phyloP scores from a whole-genome alignment of 37 sponge, comb jelly and placozoan genomes.

The Crambe crambe region DNA sequence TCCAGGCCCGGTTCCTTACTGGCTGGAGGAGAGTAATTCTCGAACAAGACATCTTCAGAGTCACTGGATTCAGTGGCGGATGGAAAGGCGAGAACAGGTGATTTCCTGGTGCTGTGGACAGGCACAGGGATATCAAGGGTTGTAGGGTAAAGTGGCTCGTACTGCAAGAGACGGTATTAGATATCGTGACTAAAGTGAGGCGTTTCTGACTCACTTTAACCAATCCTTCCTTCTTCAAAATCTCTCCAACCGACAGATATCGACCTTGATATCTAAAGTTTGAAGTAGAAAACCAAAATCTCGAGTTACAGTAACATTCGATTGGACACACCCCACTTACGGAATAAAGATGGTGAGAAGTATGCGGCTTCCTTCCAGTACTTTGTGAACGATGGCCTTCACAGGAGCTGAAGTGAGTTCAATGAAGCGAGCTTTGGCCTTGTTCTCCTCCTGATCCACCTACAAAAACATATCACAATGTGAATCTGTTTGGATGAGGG shows the following conservation, averaged over 20 bases:
- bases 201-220: not conserved
- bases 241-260: not conserved
- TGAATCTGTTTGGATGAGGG: too few relatives aligned
- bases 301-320: not conserved
- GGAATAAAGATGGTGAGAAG: not conserved
- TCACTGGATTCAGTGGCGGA: not conserved
- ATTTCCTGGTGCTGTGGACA: too few relatives aligned
- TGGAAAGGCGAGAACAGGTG: too few relatives aligned
- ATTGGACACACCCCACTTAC: not conserved
- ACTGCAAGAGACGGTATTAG: not conserved
- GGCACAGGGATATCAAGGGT: not conserved
- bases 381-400: conserved; percentile 1
- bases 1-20: too few relatives aligned
- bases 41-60: too few relatives aligned
- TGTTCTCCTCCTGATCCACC: not conserved
- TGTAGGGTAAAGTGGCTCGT: not conserved
- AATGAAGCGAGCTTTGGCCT: conserved; percentile 9
- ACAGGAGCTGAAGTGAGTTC: not conserved
- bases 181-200: not conserved
- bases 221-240: conserved; percentile 4
- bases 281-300: not conserved
- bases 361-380: not conserved
- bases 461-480: not conserved
- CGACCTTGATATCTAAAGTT: not conserved
- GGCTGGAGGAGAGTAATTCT: too few relatives aligned